Percentiles rank a stretch among this genome's conserved stretches.
phyloP scores from a whole-genome alignment of 2,888 invertebrate genomes.

The Acrobasis consociella region DNA sequence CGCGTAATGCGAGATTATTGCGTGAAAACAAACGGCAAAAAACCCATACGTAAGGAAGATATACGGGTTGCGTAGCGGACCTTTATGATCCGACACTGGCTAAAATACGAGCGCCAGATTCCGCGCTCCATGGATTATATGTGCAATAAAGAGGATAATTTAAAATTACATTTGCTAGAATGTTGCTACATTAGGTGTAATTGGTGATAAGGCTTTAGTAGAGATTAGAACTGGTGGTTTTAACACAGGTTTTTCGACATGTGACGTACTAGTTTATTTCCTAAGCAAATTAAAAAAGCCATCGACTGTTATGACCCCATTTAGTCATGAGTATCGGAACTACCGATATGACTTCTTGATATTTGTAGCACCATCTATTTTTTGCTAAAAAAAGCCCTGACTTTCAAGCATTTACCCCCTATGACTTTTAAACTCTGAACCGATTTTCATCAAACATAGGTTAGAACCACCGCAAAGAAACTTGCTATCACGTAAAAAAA shows the following conservation, averaged over 20 bases:
- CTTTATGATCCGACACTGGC: conserved; percentile 67
- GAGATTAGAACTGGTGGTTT: background rate
- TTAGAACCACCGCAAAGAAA: too few relatives aligned
- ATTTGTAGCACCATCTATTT: too few relatives aligned
- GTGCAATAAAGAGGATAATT: conserved; percentile 73
- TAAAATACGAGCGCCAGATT: conserved; percentile 68
- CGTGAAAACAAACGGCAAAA: conserved; percentile 77
- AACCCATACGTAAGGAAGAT: conserved; percentile 63
- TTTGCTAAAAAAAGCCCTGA: too few relatives aligned
- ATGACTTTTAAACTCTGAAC: too few relatives aligned
- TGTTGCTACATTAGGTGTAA: conserved; percentile 63
- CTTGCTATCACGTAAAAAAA: too few relatives aligned
- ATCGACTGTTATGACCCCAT: too few relatives aligned
- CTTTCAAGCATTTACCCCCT: too few relatives aligned
- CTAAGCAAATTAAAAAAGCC: too few relatives aligned
- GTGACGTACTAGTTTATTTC: too few relatives aligned
- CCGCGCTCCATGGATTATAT: conserved; percentile 67
- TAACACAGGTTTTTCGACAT: conserved; percentile 2
- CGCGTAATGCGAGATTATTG: conserved; percentile 73
- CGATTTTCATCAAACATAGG: too few relatives aligned
- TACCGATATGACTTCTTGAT: too few relatives aligned
- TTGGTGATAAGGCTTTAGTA: conserved; percentile 45
- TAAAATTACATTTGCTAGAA: conserved; percentile 68
- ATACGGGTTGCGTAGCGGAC: conserved; percentile 63
- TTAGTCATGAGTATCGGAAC: too few relatives aligned